These are phyloP conservation scores for Pteropus alecto DNA, from an alignment of 2,113 vertebrate genomes.

Conservation along the genomic window DNA sequence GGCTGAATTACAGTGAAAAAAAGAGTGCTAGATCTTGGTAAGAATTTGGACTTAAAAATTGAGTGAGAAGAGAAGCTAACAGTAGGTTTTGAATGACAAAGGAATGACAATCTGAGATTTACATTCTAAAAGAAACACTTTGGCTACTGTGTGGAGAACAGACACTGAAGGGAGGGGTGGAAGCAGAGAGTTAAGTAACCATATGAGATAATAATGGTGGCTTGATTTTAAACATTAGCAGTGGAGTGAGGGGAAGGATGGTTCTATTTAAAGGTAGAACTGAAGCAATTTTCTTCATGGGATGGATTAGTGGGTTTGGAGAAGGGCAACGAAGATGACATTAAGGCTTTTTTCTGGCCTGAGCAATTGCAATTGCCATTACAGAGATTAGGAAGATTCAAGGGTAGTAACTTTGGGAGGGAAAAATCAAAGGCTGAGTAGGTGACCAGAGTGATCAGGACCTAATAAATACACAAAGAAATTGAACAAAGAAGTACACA, in stretches of 20 bases:
- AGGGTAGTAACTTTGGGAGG: background rate
- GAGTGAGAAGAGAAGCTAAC: background rate
- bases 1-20: background rate
- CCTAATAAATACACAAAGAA: background rate
- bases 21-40: background rate
- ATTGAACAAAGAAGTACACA: background rate
- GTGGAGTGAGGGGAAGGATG: background rate
- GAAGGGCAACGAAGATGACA: background rate
- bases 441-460: background rate
- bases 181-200: background rate
- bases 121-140: background rate
- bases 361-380: background rate
- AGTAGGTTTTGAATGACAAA: background rate
- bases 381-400: background rate
- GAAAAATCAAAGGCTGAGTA: background rate
- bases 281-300: background rate
- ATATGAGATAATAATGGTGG: background rate
- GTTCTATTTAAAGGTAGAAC: background rate
- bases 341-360: background rate
- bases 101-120: background rate
- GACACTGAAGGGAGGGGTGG: background rate
- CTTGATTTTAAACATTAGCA: background rate
- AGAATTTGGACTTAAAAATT: constrained; percentile 27
- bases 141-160: background rate
- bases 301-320: background rate